Evolutionary conservation across 1,140 invertebrate species (phyloP).

Genomic region (Bombus terrestris): DNA sequence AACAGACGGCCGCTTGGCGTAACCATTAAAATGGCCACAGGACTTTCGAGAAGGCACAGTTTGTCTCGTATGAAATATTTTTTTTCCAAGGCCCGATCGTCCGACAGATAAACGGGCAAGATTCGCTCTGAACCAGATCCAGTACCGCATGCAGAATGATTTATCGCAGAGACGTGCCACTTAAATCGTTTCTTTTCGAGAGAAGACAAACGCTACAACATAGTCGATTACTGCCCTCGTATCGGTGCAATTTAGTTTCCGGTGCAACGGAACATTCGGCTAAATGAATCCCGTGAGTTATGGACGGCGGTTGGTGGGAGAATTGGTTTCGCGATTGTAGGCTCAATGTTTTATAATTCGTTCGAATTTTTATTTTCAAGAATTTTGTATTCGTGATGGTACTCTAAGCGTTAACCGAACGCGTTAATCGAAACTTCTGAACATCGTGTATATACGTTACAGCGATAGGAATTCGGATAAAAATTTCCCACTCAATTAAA

Average conservation of each 20-base stretch:
- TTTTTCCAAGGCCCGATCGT: slow-evolving; percentile 5
- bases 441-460: neutral
- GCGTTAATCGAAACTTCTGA: neutral
- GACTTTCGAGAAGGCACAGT: slow-evolving; percentile 2
- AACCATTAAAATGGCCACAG: neutral
- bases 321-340: too few species aligned
- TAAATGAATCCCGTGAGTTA: slow-evolving; percentile 15
- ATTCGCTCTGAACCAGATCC: slow-evolving; percentile 9
- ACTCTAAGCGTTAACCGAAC: neutral
- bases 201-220: neutral
- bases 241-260: slow-evolving; percentile 20
- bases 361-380: neutral
- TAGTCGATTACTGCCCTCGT: slow-evolving; percentile 3
- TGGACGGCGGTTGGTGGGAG: neutral
- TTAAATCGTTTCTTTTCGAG: slow-evolving; percentile 8
- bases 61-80: slow-evolving; percentile 21
- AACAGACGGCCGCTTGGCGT: neutral
- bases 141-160: slow-evolving; percentile 14
- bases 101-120: slow-evolving; percentile 30
- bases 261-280: neutral
- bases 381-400: neutral
- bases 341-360: neutral
- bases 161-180: slow-evolving; percentile 24
- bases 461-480: neutral
- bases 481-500: neutral